A percentile compares a stretch with the other conserved stretches of the same genome.
These are phyloP conservation scores for Corythaeola cristata DNA, from an alignment of 2,113 vertebrate genomes.

Conservation along the genomic window DNA sequence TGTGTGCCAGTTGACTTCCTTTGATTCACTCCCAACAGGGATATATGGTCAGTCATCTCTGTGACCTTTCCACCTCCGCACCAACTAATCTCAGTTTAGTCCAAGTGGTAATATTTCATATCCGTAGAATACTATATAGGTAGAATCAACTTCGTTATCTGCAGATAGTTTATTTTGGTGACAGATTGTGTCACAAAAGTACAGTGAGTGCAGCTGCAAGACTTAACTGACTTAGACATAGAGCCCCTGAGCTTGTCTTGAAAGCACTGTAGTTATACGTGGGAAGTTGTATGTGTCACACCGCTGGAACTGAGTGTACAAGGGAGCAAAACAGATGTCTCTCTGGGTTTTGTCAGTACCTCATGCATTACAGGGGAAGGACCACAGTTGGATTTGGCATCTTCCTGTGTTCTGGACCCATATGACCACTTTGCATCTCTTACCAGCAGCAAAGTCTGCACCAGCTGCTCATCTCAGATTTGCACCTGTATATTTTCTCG, in stretches of 20 bases:
- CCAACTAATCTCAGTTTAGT: background rate
- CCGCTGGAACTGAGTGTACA: background rate
- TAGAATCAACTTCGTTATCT: background rate
- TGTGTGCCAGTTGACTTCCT: background rate
- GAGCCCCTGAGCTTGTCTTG: background rate
- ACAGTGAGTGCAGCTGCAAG: background rate
- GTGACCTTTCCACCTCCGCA: background rate
- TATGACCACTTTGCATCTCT: too few species aligned
- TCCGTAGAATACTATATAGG: background rate
- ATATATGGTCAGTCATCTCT: background rate
- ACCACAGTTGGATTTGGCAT: background rate
- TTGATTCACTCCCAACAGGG: background rate
- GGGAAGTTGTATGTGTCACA: background rate
- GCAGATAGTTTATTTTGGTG: background rate
- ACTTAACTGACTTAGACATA: background rate
- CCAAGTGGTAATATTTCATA: background rate
- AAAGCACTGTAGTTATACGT: background rate
- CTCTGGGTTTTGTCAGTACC: background rate
- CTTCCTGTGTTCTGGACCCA: background rate
- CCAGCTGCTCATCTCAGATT: background rate
- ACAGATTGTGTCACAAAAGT: background rate
- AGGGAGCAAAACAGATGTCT: background rate
- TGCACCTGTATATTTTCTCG: background rate
- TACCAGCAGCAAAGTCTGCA: background rate
- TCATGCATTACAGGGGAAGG: background rate